Conservation (phyloP, 2,113 vertebrate genomes). For the Entosphenus tridentatus region DNA sequence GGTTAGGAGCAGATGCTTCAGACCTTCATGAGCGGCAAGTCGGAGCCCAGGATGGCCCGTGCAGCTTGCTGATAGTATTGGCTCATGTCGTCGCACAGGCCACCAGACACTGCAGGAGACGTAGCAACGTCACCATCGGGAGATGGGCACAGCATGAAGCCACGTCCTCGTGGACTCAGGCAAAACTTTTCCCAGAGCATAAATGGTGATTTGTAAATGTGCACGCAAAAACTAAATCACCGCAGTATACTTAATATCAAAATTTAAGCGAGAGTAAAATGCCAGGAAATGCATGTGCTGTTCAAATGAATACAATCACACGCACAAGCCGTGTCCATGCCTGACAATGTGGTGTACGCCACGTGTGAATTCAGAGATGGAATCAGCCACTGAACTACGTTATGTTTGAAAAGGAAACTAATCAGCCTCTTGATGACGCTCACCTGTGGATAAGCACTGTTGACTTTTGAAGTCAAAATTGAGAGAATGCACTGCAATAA, state of each 20-base stretch:
- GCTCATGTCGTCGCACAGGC: conserved; percentile 49
- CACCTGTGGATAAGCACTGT: neutral
- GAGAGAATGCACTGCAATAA: neutral
- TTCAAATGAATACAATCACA: too few relatives aligned
- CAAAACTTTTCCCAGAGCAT: neutral
- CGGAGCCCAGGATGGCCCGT: conserved; percentile 54
- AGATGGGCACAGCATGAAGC: neutral
- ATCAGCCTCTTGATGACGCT: neutral
- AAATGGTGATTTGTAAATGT: too few relatives aligned
- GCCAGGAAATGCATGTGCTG: too few relatives aligned
- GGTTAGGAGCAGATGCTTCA: too few relatives aligned
- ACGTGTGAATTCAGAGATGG: too few relatives aligned
- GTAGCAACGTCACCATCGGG: conserved; percentile 19
- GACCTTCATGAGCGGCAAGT: conserved; percentile 70
- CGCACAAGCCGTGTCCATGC: too few relatives aligned
- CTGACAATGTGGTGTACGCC: too few relatives aligned
- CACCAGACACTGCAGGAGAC: conserved; percentile 46
- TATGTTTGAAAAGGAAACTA: too few relatives aligned
- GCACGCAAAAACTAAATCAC: too few relatives aligned
- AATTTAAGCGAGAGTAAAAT: too few relatives aligned
- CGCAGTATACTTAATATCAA: too few relatives aligned
- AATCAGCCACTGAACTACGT: too few relatives aligned
- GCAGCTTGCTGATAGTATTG: conserved; percentile 82
- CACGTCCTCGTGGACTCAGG: neutral
- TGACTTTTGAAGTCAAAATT: neutral